phyloP scores from a whole-genome alignment of 2,797 vertebrate genomes.

The Hipposideros larvatus region DNA sequence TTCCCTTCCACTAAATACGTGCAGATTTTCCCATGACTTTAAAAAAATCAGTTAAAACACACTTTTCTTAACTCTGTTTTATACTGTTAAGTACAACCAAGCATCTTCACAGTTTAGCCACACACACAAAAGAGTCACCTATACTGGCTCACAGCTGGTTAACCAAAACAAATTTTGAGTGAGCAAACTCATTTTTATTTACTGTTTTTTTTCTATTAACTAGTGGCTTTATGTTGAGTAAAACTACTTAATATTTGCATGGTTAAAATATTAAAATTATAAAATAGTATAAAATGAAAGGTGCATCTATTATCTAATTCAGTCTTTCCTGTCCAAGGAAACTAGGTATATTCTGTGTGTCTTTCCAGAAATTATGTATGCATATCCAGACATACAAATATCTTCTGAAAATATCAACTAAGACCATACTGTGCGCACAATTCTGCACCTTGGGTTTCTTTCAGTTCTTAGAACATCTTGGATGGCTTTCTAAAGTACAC shows the following conservation, averaged over 20 bases:
- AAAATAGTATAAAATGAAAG: neutral
- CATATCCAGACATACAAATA: neutral
- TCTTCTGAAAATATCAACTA: neutral
- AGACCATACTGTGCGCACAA: neutral
- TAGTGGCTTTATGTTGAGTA: neutral
- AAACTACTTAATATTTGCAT: neutral
- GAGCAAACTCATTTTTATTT: neutral
- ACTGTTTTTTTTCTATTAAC: neutral
- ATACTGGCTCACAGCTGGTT: neutral
- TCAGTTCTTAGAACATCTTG: neutral
- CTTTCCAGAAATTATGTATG: neutral
- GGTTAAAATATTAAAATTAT: neutral
- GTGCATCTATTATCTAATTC: neutral
- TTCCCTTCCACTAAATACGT: neutral
- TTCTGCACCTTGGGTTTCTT: neutral
- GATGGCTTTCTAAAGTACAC: neutral
- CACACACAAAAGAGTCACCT: neutral
- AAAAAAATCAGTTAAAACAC: neutral
- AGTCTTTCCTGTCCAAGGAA: neutral
- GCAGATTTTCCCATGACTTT: neutral
- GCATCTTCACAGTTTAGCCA: neutral
- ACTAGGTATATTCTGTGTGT: neutral
- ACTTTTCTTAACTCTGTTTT: neutral
- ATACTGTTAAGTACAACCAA: neutral
- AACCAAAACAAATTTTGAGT: neutral